These are phyloP conservation scores for Chymomyza amoena DNA, from an alignment of 2,888 invertebrate species.

Conservation along the genomic window DNA sequence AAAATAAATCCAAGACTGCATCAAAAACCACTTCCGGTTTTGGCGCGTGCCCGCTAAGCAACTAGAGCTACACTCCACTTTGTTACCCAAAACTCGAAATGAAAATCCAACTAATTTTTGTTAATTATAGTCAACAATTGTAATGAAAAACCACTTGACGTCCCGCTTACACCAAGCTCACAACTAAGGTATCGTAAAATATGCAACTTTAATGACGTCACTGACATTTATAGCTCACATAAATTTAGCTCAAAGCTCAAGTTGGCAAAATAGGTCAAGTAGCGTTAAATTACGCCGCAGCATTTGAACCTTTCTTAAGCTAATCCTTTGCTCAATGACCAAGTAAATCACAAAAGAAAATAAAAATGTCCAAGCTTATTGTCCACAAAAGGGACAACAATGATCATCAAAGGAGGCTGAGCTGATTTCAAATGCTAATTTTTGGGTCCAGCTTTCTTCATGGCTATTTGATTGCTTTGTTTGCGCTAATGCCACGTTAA, in stretches of 20 bases:
- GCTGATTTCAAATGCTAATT: conserved; percentile 71
- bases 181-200: conserved; percentile 51
- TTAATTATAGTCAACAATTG: conserved; percentile 52
- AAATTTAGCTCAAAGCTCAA: conserved; percentile 33
- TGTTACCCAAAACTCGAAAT: conserved; percentile 46
- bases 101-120: conserved; percentile 66
- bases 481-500: conserved; percentile 44
- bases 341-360: conserved; percentile 71
- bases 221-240: conserved; percentile 67
- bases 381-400: conserved; percentile 61
- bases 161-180: not conserved
- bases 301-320: conserved; percentile 19
- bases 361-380: conserved; percentile 67
- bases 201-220: conserved; percentile 64
- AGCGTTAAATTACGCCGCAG: conserved; percentile 57
- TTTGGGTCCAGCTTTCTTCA: conserved; percentile 41
- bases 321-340: conserved; percentile 53
- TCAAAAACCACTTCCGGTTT: conserved; percentile 58
- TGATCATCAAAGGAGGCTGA: conserved; percentile 24
- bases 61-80: conserved; percentile 23
- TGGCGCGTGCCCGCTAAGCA: conserved; percentile 57
- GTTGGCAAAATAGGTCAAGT: conserved; percentile 72
- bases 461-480: conserved; percentile 66
- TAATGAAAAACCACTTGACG: conserved; percentile 25
- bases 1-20: conserved; percentile 37